A percentile compares a stretch with the other conserved stretches of the same genome.
phyloP scores from a whole-genome alignment of 1,140 invertebrate genomes.

The Acromyrmex charruanus region DNA sequence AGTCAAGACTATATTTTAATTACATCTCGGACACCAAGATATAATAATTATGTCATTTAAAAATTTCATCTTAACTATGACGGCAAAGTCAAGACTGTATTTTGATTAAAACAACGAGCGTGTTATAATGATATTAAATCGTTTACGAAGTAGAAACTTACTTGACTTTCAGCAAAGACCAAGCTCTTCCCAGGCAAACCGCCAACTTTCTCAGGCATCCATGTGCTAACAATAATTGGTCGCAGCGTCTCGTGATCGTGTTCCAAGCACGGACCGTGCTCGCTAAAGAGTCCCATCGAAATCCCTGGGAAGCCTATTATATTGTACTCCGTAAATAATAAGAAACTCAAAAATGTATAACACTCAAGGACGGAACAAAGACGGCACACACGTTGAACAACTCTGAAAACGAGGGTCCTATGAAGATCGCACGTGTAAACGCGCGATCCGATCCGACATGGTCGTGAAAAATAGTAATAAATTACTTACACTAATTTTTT shows the following conservation, averaged over 20 bases:
- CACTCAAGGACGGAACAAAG: slow-evolving; percentile 79
- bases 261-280: slow-evolving; percentile 91
- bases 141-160: slow-evolving; percentile 79
- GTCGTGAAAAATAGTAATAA: slow-evolving; percentile 11
- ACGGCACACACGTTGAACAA: slow-evolving; percentile 74
- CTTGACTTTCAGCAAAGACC: slow-evolving; percentile 96
- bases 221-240: slow-evolving; percentile 94
- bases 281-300: slow-evolving; percentile 87
- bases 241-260: slow-evolving; percentile 94
- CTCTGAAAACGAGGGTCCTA: neutral
- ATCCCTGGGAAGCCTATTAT: slow-evolving; percentile 88
- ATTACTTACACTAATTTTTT: slow-evolving; percentile 9
- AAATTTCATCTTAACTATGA: neutral
- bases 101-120: neutral
- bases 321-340: slow-evolving; percentile 79
- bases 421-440: slow-evolving; percentile 16
- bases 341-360: slow-evolving; percentile 78
- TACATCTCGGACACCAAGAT: neutral
- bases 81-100: neutral
- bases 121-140: slow-evolving; percentile 4
- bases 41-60: neutral
- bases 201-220: slow-evolving; percentile 94
- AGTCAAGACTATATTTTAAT: neutral
- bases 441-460: neutral
- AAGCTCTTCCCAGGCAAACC: slow-evolving; percentile 93